Percentiles rank a stretch among this genome's conserved stretches.
phyloP scores from a whole-genome alignment of 2,888 invertebrate species.

The Nomada ferruginata region DNA sequence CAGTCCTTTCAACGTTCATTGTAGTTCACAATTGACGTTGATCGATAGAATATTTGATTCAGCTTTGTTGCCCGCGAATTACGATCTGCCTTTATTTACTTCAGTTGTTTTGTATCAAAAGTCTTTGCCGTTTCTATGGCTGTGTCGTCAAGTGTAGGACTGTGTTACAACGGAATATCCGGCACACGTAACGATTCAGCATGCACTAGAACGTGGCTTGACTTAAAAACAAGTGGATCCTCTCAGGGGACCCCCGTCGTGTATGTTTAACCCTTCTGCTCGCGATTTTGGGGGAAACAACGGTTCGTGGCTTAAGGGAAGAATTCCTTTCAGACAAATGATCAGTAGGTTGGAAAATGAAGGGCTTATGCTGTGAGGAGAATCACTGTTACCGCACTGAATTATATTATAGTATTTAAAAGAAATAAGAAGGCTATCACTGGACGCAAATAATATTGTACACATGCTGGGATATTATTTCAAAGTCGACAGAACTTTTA shows the following conservation, averaged over 20 bases:
- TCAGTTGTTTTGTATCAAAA: neutral
- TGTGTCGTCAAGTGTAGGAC: conserved; percentile 55
- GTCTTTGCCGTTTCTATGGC: neutral
- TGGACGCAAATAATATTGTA: no score
- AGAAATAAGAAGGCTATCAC: no score
- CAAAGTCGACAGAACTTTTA: conserved; percentile 3
- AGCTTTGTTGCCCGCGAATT: conserved; percentile 22
- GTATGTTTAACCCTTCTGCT: conserved; percentile 19
- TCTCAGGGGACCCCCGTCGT: conserved; percentile 12
- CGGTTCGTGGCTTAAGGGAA: neutral
- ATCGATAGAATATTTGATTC: conserved; percentile 62
- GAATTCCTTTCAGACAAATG: neutral
- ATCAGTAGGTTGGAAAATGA: neutral
- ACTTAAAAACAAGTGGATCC: conserved; percentile 30
- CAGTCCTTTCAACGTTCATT: neutral
- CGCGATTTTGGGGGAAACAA: conserved; percentile 2
- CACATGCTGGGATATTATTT: neutral
- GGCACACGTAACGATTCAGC: conserved; percentile 59
- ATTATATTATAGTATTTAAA: no score
- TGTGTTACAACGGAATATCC: conserved; percentile 60
- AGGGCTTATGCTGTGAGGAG: neutral
- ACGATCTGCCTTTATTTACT: conserved; percentile 26
- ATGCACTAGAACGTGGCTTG: conserved; percentile 53
- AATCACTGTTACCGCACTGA: no score
- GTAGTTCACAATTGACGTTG: conserved; percentile 14